Base-by-base conservation (phyloP, 2,797 vertebrate genomes). In the Aulostomus chinensis region DNA sequence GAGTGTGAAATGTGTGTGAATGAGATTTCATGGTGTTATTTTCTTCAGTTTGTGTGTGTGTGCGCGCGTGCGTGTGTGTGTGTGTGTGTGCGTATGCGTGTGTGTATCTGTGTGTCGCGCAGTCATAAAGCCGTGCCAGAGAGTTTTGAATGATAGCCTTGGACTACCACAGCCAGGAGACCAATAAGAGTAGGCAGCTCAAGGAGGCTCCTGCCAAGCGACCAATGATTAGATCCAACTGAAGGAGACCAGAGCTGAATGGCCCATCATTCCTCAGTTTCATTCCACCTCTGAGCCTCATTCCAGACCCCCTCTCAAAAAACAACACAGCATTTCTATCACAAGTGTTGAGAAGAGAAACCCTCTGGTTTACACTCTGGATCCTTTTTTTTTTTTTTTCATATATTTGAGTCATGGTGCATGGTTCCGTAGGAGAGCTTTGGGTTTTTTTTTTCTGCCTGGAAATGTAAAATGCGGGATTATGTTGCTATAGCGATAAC, bases 181-280 rank as follows among this genome's bases (percentile, higher is more conserved):
- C 71, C 80, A 76, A 75, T 86, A 78, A 83, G 57, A 68, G 60
- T 42, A 54, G 57, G 59, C 55, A 24, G 64, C 73, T 83, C 51
- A 76, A 76, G 63, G 64, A 61, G 80, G 57, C 52, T 79, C 43
- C 62, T 68, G 71, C 68, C 79, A 81, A 83, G 73, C 81, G 81
- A 70, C 78, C 76, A 68, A 58, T 86, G 81, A 84, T 83, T 81
- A 74, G 67, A 80, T 72, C 70, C 64, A 66, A 69, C 65, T 75
- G 67, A 77, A 76, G 54, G 65, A 55, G 71, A 74, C 53, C 48
- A 24, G 50, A 48, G 52, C 41, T 39, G 60, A 73, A 68, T 56
- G 40, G 52, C 56, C 53, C 17, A 17, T 76, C 71, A 69, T 65
- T 71, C 60, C 45, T 68, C 58, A 20, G 54, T 47, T 81, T 83